Base-by-base conservation (phyloP, 2,888 invertebrate genomes). In the Leptogaster cylindrica region DNA sequence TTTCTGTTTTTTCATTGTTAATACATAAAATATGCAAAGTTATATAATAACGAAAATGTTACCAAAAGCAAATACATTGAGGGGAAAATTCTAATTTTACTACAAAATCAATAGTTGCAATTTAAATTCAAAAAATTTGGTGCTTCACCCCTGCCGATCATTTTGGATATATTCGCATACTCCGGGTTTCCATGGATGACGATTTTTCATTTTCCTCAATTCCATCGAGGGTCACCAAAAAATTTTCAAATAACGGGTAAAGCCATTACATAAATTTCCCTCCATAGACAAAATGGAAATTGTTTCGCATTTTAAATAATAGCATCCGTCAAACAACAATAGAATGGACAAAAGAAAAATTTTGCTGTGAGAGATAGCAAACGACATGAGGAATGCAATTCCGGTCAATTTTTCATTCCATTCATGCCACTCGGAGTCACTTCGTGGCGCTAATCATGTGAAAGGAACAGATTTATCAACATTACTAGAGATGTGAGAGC, bases 391-490 rank as follows among this genome's bases (percentile, higher is more conserved):
- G 48, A 65, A 48, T 65, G 18, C 46, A 55, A 65, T 63, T 65
- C 63, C 65, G 68, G 55, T 68, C 68, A 68, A 68, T 68, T 68
- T 65, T 68, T 68, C 68, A 68, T 65, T 46, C 63, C 41, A 68
- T 68, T 68, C 68, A 68, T 18, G 39, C 14, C 27, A 10, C 44
- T 31, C 25, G 33, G 58, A 68, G 68, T 68, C 68, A 68, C 52
- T 65, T 55, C 68, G 39, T 52, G 58, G 36, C 65, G 51, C 65
- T 65, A 68, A 68, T 68, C 68, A 55, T 46, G 55, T 68, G 68
- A 68, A 68, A 68, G 65, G 55, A 68, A 65, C 55, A 68, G 48
- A 68, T 68, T 68, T 68, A 68, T 68, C 68, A 68, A 65, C 68
- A 68, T 68, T 68, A 68, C 27, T 20, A 46, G 18, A 39, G 64